Evolutionary conservation across 2,113 vertebrate species (phyloP).

Genomic region (Alces alces): DNA sequence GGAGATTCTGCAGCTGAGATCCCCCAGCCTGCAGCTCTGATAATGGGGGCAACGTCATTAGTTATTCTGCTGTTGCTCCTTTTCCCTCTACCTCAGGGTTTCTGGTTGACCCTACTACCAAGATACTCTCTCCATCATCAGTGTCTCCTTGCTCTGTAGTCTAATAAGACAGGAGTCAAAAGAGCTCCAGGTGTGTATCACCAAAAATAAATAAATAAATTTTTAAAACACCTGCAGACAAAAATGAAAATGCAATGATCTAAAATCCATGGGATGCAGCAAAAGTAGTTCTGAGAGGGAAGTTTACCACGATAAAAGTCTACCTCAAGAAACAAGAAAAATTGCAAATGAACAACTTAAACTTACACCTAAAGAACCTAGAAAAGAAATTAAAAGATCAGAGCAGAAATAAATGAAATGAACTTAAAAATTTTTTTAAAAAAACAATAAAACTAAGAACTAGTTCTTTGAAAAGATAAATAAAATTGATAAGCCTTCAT

Average conservation of each 20-base stretch:
- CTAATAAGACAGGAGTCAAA: not conserved
- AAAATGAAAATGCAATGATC: not conserved
- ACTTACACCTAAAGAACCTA: not conserved
- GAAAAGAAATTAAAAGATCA: not conserved
- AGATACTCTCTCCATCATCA: not conserved
- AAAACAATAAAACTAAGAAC: not conserved
- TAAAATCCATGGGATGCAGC: not conserved
- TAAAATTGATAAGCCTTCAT: not conserved
- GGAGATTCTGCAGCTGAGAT: not conserved
- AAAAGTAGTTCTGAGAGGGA: not conserved
- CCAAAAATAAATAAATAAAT: not conserved
- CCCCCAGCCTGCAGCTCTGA: not conserved
- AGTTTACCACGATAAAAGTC: not conserved
- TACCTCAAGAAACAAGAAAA: not conserved
- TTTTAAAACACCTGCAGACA: not conserved
- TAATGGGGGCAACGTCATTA: not conserved
- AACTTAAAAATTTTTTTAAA: not conserved
- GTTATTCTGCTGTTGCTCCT: not conserved
- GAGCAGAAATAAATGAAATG: not conserved
- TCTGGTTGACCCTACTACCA: not conserved
- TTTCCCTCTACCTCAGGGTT: not conserved
- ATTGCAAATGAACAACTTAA: not conserved
- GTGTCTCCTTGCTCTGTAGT: not conserved
- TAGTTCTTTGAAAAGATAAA: not conserved
- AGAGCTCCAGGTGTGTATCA: not conserved